These are phyloP conservation scores for Thoracochromis brauschi DNA, from an alignment of 2,113 vertebrate species.

Conservation along the genomic window DNA sequence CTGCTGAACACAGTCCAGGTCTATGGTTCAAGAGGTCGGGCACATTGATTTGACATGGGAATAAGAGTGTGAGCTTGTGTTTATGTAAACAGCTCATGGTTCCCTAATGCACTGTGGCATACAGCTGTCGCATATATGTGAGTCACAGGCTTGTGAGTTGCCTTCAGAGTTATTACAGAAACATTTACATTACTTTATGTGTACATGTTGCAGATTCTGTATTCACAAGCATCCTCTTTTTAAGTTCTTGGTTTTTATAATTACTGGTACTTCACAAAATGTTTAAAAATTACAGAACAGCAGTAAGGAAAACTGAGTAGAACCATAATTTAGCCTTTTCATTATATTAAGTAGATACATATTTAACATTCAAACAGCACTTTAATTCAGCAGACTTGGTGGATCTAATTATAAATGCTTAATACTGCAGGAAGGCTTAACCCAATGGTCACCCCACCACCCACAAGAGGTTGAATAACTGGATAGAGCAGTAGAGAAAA, in stretches of 20 bases:
- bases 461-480: not conserved
- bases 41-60: constrained; percentile 51
- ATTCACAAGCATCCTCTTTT: not conserved
- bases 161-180: constrained; percentile 11
- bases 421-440: not conserved
- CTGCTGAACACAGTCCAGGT: constrained; percentile 27
- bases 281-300: not conserved
- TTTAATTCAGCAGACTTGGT: not conserved
- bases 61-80: constrained; percentile 25
- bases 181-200: not conserved
- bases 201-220: not conserved
- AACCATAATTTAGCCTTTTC: not conserved
- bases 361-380: not conserved
- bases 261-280: not conserved
- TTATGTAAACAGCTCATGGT: constrained; percentile 28
- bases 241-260: not conserved
- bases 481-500: not conserved
- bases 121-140: not conserved
- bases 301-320: not conserved
- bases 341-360: not conserved
- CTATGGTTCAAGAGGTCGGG: constrained; percentile 21
- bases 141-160: constrained; percentile 9
- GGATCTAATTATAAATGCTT: not conserved
- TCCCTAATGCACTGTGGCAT: constrained; percentile 32
- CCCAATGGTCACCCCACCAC: not conserved